phyloP scores from a whole-genome alignment of 2,888 invertebrate genomes.

The Caenorhabditis sinica region DNA sequence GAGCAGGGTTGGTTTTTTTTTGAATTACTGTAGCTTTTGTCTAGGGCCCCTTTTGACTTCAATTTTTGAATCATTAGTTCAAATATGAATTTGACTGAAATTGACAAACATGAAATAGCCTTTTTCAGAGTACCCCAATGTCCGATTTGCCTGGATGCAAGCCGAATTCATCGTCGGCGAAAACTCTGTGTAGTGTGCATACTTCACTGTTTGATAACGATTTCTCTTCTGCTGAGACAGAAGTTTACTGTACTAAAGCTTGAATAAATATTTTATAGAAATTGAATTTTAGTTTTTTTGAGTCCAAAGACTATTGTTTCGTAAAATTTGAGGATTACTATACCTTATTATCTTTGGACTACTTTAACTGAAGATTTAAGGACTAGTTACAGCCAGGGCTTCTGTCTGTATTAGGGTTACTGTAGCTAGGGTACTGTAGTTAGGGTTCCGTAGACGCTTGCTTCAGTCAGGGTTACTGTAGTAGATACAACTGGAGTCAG shows the following conservation, averaged over 20 bases:
- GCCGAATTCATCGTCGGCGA: conserved; percentile 37
- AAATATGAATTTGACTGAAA: background rate
- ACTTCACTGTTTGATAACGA: conserved; percentile 55
- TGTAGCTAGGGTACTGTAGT: too few species aligned
- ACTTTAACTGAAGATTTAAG: too few species aligned
- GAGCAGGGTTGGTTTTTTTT: conserved; percentile 31
- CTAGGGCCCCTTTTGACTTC: too few species aligned
- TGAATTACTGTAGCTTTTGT: background rate
- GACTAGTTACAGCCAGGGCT: too few species aligned
- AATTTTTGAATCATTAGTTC: background rate
- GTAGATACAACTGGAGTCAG: too few species aligned
- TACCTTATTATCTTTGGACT: too few species aligned
- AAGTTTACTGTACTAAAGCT: conserved; percentile 55
- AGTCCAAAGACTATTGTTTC: too few species aligned
- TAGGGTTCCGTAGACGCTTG: too few species aligned
- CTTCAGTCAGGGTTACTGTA: too few species aligned
- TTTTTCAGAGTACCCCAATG: conserved; percentile 47
- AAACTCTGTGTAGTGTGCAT: conserved; percentile 51
- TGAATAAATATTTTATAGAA: conserved; percentile 33
- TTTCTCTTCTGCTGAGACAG: conserved; percentile 48
- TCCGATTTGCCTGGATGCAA: conserved; percentile 49
- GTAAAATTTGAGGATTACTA: too few species aligned
- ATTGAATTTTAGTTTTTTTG: too few species aligned
- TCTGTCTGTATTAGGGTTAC: too few species aligned
- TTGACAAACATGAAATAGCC: conserved; percentile 4